phyloP scores from a whole-genome alignment of 1,140 invertebrate genomes.

The Anastrepha ludens region DNA sequence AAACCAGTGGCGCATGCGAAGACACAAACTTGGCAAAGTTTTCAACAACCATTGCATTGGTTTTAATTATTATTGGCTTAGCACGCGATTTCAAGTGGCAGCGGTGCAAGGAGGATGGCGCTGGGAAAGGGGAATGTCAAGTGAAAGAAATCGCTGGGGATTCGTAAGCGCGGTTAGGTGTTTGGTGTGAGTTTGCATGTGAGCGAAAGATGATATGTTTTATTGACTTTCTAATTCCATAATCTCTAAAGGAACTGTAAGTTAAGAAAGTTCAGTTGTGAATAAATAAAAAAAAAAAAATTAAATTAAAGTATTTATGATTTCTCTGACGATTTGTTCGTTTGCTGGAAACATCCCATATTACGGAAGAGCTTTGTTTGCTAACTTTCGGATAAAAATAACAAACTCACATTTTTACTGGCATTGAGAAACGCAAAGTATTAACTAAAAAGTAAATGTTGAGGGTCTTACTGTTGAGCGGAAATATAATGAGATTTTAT shows the following conservation, averaged over 20 bases:
- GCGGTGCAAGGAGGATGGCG: neutral
- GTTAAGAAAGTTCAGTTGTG: neutral
- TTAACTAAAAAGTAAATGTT: too few species aligned
- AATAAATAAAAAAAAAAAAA: neutral
- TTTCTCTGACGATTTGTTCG: neutral
- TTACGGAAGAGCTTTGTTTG: too few species aligned
- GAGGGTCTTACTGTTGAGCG: too few species aligned
- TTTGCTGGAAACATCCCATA: too few species aligned
- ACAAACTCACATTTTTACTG: too few species aligned
- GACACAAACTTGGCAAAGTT: conserved; percentile 23
- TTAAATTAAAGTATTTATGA: neutral
- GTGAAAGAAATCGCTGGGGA: neutral
- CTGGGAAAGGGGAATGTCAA: too few species aligned
- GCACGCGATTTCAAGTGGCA: neutral
- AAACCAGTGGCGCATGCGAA: neutral
- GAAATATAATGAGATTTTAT: too few species aligned
- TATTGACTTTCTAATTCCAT: neutral
- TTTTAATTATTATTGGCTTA: conserved; percentile 49
- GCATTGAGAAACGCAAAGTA: too few species aligned
- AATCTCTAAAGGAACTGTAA: neutral
- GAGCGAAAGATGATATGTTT: conserved; percentile 1
- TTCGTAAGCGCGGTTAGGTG: neutral
- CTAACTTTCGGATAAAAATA: too few species aligned
- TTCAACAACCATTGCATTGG: neutral
- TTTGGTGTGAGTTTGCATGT: neutral